Evolutionary conservation across 2,888 invertebrate species (phyloP).

Genomic region (Sinotaia quadrata): DNA sequence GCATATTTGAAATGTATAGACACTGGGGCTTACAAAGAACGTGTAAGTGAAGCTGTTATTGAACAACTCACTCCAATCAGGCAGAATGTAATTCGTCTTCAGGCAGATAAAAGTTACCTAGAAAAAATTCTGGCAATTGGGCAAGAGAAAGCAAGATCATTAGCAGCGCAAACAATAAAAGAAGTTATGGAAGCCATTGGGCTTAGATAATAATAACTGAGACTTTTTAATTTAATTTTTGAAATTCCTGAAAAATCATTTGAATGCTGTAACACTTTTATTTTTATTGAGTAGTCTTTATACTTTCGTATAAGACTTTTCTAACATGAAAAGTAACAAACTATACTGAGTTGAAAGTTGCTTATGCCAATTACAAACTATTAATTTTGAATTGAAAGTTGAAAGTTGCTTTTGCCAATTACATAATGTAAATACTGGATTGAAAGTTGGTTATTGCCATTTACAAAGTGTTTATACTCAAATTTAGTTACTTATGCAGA

Average conservation of each 20-base stretch:
- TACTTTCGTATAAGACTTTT: too few relatives aligned
- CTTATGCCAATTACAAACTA: neutral
- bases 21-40: constrained; percentile 85
- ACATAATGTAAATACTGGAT: too few relatives aligned
- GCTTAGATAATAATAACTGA: constrained; percentile 75
- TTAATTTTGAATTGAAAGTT: too few relatives aligned
- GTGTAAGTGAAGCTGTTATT: constrained; percentile 82
- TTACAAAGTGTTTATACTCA: too few relatives aligned
- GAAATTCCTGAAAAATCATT: too few relatives aligned
- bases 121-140: constrained; percentile 79
- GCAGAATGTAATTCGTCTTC: constrained; percentile 76
- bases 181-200: constrained; percentile 80
- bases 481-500: too few relatives aligned
- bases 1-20: constrained; percentile 76
- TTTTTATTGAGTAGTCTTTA: too few relatives aligned
- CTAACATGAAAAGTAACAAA: too few relatives aligned
- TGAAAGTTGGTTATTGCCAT: too few relatives aligned
- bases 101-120: constrained; percentile 79
- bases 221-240: neutral
- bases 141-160: constrained; percentile 77
- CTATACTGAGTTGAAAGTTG: neutral
- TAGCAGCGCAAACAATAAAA: constrained; percentile 79
- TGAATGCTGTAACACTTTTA: too few relatives aligned
- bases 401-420: too few relatives aligned
- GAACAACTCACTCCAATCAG: constrained; percentile 82